Percentiles rank a stretch among this genome's conserved stretches.
phyloP scores from a whole-genome alignment of 2,113 vertebrate species.

The Microtus montanus region DNA sequence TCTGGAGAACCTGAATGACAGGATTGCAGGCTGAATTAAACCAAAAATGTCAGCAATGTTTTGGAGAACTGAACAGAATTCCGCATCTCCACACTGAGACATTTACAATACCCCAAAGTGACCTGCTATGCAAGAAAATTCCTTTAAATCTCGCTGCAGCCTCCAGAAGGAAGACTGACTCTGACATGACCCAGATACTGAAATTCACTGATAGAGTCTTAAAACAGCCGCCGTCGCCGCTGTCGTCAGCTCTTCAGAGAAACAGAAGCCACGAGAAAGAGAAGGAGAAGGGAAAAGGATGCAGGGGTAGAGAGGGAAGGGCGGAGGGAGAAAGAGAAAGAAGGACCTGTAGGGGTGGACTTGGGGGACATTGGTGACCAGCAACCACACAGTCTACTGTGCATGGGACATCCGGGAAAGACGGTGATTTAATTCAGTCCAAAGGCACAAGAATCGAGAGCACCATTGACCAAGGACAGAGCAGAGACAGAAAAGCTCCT shows the following conservation, averaged over 20 bases:
- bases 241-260: background rate
- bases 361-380: background rate
- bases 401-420: background rate
- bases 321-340: background rate
- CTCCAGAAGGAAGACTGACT: background rate
- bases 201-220: constrained; percentile 22
- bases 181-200: constrained; percentile 15
- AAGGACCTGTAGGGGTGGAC: background rate
- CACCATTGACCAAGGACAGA: background rate
- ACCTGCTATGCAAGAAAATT: background rate
- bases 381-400: background rate
- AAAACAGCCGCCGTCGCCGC: background rate
- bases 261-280: background rate
- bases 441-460: background rate
- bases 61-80: constrained; percentile 28
- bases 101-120: background rate
- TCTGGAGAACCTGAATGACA: background rate
- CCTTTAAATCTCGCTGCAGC: background rate
- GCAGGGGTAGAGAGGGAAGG: background rate
- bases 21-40: background rate
- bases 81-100: background rate
- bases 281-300: background rate
- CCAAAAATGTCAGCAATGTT: background rate
- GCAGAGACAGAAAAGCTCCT: background rate
- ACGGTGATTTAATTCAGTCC: background rate